Conservation (phyloP, 2,113 vertebrate genomes). For the Muntiacus reevesi region DNA sequence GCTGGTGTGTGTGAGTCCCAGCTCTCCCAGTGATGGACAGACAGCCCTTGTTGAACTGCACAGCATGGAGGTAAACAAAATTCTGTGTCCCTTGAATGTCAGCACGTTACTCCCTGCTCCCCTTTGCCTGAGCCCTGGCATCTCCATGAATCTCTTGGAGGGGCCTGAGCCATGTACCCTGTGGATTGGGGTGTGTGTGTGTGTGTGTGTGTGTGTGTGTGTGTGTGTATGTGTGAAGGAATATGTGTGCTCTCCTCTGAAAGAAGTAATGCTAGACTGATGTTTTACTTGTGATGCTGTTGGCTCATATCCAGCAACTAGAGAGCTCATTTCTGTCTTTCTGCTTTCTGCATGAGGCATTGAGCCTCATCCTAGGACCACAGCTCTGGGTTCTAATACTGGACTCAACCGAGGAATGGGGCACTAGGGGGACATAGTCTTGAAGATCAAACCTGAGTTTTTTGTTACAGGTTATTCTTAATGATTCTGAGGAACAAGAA, state of each 20-base stretch:
- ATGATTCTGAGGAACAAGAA: slow-evolving; percentile 85
- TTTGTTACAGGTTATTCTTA: slow-evolving; percentile 84
- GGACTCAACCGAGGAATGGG: background rate
- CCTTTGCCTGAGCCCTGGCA: background rate
- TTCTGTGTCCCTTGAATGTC: accelerated
- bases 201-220: background rate
- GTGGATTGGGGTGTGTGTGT: too few species aligned
- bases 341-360: background rate
- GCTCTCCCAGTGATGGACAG: slow-evolving; percentile 77
- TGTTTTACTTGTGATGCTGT: background rate
- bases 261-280: background rate
- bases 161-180: background rate
- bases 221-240: background rate
- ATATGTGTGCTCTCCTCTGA: background rate
- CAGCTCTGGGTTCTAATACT: background rate
- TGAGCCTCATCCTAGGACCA: background rate
- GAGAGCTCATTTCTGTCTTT: background rate
- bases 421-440: background rate
- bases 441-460: slow-evolving; percentile 26
- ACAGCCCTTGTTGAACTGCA: slow-evolving; percentile 85
- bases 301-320: background rate
- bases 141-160: background rate
- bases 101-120: too few species aligned
- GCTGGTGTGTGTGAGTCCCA: slow-evolving; percentile 83
- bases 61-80: slow-evolving; percentile 87